Base-by-base conservation (phyloP, 2,113 vertebrate genomes). In the Psephotus haematonotus region DNA sequence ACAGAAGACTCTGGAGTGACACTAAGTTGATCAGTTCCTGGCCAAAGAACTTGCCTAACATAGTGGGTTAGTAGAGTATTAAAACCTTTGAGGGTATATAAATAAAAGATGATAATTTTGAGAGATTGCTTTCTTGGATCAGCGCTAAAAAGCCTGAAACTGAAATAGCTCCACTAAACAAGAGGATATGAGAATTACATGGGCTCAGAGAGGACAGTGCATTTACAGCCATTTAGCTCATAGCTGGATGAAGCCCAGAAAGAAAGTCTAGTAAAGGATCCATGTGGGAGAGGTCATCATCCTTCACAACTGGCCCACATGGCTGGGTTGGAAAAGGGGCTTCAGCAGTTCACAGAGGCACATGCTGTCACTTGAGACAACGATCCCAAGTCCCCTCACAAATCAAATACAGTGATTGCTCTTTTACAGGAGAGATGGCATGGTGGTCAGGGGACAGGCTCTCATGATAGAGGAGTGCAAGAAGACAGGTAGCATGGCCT, bases 51-150 rank as follows among this genome's bases (percentile, higher is more conserved):
- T 25, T 52, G 41, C 22, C 44, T 86, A 82, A 90, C 27, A 82
- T 5, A 68, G 69, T 17, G 35, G 20, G 27, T 88, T 69, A 84
- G 72, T 35, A 86, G 31, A 84, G 57, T 86, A 92, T 25, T 79
- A 71, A 93, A 95, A 82, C 2, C 9, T 86, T 79, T 84, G 43
- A 28, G 46, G 46, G 46, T 72, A 84, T 59, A 84, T 88, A 92
- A 91, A 95, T 81, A 93, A 93, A 89, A 94, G 22, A 82, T 68
- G 1, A 75, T 44, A 3, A 64, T 71, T 65, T 74, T 71, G n/a
- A 86, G 44, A 84, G 46, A 92, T 19, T 82, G 65, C 62, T 92
- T 94, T 91, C 95, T 76, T 84, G 69, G 72, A 81, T 92, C 86
- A 27, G 23, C 78, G 81, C 74, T 96, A 86, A 79, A 84, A 92